Percentiles rank a stretch among this genome's conserved stretches.
Evolutionary conservation across 2,888 invertebrate species (phyloP).

Genomic region (Melitaea athalia): DNA sequence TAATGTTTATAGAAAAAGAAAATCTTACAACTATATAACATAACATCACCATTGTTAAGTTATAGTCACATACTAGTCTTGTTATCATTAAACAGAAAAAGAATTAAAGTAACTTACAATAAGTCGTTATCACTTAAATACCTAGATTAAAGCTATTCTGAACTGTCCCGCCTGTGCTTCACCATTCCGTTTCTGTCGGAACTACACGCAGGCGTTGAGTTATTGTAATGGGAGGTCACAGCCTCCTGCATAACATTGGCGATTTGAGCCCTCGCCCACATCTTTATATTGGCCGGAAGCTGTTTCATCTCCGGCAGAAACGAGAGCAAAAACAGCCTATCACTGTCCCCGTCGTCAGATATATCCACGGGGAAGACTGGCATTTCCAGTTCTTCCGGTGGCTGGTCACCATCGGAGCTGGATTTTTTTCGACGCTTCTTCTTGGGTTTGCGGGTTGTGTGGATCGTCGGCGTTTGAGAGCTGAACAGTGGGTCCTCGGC

Average conservation of each 20-base stretch:
- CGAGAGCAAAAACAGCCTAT: slow-evolving; percentile 67
- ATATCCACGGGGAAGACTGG: slow-evolving; percentile 60
- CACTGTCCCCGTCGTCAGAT: slow-evolving; percentile 62
- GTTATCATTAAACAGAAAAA: not conserved
- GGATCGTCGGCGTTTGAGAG: not conserved
- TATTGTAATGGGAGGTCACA: slow-evolving; percentile 61
- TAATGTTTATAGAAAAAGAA: too few species aligned
- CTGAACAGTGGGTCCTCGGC: slow-evolving; percentile 29
- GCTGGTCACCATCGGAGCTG: slow-evolving; percentile 46
- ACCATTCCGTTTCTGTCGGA: slow-evolving; percentile 49
- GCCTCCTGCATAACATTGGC: slow-evolving; percentile 76
- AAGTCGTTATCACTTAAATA: not conserved
- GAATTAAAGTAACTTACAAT: not conserved
- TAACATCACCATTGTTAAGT: too few species aligned
- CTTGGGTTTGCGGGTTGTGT: slow-evolving; percentile 36
- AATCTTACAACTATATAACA: too few species aligned
- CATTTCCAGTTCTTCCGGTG: slow-evolving; percentile 65
- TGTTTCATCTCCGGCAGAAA: slow-evolving; percentile 74
- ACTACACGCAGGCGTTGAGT: slow-evolving; percentile 51
- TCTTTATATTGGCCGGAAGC: slow-evolving; percentile 68
- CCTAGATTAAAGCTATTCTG: slow-evolving; percentile 42
- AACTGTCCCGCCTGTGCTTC: slow-evolving; percentile 52
- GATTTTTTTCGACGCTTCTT: slow-evolving; percentile 50
- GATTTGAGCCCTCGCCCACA: slow-evolving; percentile 75
- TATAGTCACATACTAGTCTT: too few species aligned